Evolutionary conservation across 2,113 vertebrate genomes (phyloP), one percentile per base, ranked within the genome.

Genomic region (Megaleporinus macrocephalus): DNA sequence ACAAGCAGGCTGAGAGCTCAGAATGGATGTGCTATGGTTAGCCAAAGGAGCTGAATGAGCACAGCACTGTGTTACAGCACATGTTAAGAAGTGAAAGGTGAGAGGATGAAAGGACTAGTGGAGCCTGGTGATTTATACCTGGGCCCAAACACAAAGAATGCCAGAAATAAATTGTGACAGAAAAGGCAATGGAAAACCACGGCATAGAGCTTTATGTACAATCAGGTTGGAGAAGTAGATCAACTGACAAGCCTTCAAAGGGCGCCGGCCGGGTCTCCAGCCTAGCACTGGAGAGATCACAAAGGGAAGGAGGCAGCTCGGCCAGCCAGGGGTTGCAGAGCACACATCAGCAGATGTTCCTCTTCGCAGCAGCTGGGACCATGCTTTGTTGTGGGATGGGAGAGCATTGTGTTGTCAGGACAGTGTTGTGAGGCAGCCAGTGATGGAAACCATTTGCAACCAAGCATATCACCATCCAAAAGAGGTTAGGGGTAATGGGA

Each of bases 341-440:
- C 73, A 57, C 72, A 81, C 62, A 75, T 68, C 79, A 83, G 81
- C 87, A 88, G 87, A 87, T 88, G 81, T 88, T 81, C 79, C 76
- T 33, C 16, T 80, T 81, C 79, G 59, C 49, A n/a, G 61, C 88
- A 86, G 83, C 85, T 87, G 75, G 73, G 74, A 76, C 29, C 72
- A 81, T 63, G n/a, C 81, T 89, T 89, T 86, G 85, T 86, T 86
- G 88, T 86, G 80, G 51, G 33, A 73, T 63, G 59, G 62, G 41
- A 71, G 69, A 69, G 70, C 70, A 84, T 82, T 74, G 74, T 85
- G 75, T 80, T 89, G 84, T 87, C 84, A 85, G 84, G 63, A 55
- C 74, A 84, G 84, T 82, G 74, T 30, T 82, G 77, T 81, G 80
- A 59, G 66, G 53, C 30, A 68, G 55, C 47, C 15, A 63, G 30